phyloP scores from a whole-genome alignment of 2,113 vertebrate genomes.

The Pitta sordida region DNA sequence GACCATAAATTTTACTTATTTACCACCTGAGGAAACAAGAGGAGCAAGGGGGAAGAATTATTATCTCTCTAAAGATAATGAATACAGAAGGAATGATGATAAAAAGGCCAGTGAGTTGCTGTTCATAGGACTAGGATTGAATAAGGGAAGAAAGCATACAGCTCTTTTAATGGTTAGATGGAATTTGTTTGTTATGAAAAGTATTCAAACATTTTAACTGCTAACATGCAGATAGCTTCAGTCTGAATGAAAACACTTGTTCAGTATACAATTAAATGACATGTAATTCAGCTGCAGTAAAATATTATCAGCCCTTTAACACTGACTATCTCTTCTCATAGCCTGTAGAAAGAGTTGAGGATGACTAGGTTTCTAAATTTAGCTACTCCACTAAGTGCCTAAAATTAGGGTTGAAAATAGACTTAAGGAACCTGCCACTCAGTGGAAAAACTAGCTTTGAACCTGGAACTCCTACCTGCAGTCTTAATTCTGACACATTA shows the following conservation, averaged over 20 bases:
- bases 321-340: background rate
- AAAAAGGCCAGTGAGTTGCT: background rate
- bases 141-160: background rate
- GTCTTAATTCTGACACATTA: background rate
- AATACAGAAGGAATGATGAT: background rate
- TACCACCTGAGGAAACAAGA: background rate
- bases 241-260: background rate
- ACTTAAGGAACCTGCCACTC: background rate
- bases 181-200: background rate
- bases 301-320: background rate
- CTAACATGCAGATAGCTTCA: background rate
- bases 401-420: constrained; percentile 16
- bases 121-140: background rate
- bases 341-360: background rate
- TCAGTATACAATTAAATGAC: background rate
- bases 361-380: constrained; percentile 1
- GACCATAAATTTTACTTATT: background rate
- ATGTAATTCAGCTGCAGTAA: background rate
- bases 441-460: background rate
- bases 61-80: background rate
- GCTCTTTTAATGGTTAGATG: background rate
- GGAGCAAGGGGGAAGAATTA: background rate
- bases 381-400: background rate
- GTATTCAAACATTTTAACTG: constrained; percentile 3
- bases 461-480: constrained; percentile 11